Conservation (phyloP, 2,888 invertebrate species). For the Cataglyphis cursor region DNA sequence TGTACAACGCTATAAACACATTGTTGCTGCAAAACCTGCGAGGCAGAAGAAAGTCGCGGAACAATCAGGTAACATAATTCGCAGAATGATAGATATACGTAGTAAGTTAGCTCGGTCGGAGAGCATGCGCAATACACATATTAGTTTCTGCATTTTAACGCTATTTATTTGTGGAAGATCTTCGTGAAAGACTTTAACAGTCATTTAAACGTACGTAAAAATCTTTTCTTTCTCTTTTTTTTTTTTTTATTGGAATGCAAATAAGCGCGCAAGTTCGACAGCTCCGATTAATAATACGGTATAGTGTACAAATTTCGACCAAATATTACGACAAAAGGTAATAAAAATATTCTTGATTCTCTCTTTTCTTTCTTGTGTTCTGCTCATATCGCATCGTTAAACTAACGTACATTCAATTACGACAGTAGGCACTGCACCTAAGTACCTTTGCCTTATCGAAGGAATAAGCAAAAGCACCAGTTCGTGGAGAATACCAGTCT, state of each 20-base stretch:
- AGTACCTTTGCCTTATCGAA: conserved; percentile 79
- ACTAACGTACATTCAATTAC: conserved; percentile 75
- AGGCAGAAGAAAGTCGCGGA: conserved; percentile 67
- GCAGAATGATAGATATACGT: conserved; percentile 60
- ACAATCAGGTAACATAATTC: conserved; percentile 62
- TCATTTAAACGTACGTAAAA: conserved; percentile 55
- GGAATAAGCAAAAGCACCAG: conserved; percentile 81
- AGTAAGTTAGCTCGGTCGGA: conserved; percentile 60
- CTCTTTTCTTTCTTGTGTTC: conserved; percentile 50
- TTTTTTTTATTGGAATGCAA: conserved; percentile 76
- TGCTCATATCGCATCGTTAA: conserved; percentile 72
- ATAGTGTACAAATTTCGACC: conserved; percentile 54
- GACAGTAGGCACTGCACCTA: conserved; percentile 80
- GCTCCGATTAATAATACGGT: conserved; percentile 21
- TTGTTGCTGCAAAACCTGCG: conserved; percentile 67
- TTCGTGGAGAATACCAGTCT: conserved; percentile 67
- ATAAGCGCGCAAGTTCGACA: conserved; percentile 68
- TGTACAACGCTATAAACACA: conserved; percentile 77
- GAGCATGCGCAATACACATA: conserved; percentile 59
- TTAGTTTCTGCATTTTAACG: conserved; percentile 40
- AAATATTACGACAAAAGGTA: conserved; percentile 66
- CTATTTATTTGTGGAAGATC: conserved; percentile 70
- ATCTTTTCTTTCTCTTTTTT: conserved; percentile 40
- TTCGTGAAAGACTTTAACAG: conserved; percentile 64
- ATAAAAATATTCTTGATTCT: conserved; percentile 76